phyloP scores from a whole-genome alignment of 2,113 vertebrate species.

The Pyrgilauda ruficollis region DNA sequence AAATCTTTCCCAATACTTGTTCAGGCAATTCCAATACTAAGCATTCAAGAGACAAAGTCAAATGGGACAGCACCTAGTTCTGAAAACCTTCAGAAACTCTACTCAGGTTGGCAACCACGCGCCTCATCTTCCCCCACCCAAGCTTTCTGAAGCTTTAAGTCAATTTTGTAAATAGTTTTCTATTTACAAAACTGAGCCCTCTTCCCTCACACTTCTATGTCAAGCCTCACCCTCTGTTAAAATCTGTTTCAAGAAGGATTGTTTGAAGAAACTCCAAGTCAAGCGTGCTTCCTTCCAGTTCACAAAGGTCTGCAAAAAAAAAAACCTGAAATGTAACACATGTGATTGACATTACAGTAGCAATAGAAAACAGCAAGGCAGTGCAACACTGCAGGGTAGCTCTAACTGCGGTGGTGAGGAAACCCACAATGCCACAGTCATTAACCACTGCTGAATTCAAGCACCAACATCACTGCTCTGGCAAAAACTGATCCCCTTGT shows the following conservation, averaged over 20 bases:
- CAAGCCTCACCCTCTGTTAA: conserved; percentile 87
- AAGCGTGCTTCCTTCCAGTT: conserved; percentile 86
- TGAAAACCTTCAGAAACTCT: not conserved
- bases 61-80: not conserved
- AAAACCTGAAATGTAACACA: not conserved
- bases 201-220: fast-evolving
- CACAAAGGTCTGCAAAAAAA: conserved; percentile 77
- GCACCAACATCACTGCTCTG: not conserved
- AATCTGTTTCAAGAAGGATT: conserved; percentile 96
- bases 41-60: not conserved
- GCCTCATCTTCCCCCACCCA: not conserved
- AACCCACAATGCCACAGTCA: not conserved
- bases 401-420: not conserved
- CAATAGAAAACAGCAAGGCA: not conserved
- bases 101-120: not conserved
- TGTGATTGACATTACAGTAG: fast-evolving
- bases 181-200: no score
- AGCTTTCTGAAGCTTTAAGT: not conserved
- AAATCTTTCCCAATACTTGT: not conserved
- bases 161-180: not conserved
- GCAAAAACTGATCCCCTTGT: not conserved
- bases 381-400: not conserved
- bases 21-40: not conserved
- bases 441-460: not conserved
- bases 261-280: conserved; percentile 98